A percentile compares a stretch with the other conserved stretches of the same genome.
Conservation (phyloP, 1,140 invertebrate species). For the Eupristina koningsbergeri region DNA sequence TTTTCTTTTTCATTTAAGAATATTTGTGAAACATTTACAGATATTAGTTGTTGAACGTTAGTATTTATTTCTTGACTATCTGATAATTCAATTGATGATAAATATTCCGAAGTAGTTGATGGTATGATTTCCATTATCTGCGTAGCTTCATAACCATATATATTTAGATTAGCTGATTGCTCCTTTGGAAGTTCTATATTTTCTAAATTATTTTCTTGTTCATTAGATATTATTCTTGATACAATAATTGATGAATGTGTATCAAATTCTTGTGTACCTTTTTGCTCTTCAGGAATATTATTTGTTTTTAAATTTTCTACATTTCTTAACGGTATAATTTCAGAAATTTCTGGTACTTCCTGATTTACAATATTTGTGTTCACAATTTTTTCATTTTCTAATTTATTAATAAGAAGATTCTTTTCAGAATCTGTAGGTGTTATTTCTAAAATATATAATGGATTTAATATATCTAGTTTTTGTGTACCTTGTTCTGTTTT, state of each 20-base stretch:
- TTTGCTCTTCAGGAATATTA: no score
- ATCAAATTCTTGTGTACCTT: conserved; percentile 1
- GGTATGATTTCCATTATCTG: no score
- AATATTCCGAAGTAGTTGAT: no score
- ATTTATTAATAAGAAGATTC: conserved; percentile 43
- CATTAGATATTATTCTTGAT: neutral
- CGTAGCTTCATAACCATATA: no score
- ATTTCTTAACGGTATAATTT: conserved; percentile 56
- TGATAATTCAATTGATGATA: no score
- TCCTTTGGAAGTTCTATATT: neutral
- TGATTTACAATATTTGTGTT: conserved; percentile 53
- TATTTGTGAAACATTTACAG: conserved; percentile 60
- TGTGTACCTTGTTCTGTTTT: conserved; percentile 60
- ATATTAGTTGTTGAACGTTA: conserved; percentile 49
- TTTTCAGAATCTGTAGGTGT: conserved; percentile 62
- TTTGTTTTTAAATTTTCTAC: conserved; percentile 23
- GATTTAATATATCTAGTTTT: conserved; percentile 58
- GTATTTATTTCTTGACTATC: neutral
- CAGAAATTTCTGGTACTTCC: conserved; percentile 56
- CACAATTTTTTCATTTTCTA: conserved; percentile 56
- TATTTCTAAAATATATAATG: conserved; percentile 57
- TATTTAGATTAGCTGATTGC: neutral
- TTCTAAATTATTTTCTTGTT: conserved; percentile 10
- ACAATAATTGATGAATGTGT: conserved; percentile 15
- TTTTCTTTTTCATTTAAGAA: conserved; percentile 63